A percentile compares a stretch with the other conserved stretches of the same genome.
These are phyloP conservation scores for Calameuta pallipes DNA, from an alignment of 2,888 invertebrate species.

Conservation along the genomic window DNA sequence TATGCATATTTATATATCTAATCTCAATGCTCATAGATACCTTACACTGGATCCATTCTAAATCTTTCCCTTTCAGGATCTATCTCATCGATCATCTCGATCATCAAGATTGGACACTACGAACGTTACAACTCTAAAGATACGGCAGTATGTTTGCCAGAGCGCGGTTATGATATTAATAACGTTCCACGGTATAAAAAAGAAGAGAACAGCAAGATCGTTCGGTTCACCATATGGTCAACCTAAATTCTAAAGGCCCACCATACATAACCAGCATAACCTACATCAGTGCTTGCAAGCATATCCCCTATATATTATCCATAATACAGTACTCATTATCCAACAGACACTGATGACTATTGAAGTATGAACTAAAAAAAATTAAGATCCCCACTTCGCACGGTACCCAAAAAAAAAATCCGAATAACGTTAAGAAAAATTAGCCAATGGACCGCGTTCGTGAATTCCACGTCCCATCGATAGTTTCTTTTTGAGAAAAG, in stretches of 20 bases:
- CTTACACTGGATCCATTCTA: neutral
- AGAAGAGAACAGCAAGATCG: constrained; percentile 33
- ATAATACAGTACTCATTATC: neutral
- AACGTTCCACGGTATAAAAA: constrained; percentile 33
- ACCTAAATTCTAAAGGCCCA: constrained; percentile 49
- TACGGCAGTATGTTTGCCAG: neutral
- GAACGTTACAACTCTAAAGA: neutral
- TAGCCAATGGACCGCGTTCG: neutral
- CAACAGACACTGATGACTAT: neutral
- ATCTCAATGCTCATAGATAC: neutral
- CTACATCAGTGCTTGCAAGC: constrained; percentile 26
- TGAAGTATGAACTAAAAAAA: neutral
- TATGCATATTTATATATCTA: neutral
- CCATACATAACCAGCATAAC: constrained; percentile 40
- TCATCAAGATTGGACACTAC: neutral
- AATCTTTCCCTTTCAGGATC: neutral
- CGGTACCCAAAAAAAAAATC: too few relatives aligned
- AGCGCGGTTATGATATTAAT: constrained; percentile 35
- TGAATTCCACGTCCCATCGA: neutral
- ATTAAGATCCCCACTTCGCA: too few relatives aligned
- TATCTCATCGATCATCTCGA: neutral
- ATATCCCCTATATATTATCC: neutral
- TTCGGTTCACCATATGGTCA: constrained; percentile 50
- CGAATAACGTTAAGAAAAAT: neutral
- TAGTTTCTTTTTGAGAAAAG: neutral